Evolutionary conservation across 2,888 invertebrate genomes (phyloP).

Genomic region (Slavum lentiscoides): DNA sequence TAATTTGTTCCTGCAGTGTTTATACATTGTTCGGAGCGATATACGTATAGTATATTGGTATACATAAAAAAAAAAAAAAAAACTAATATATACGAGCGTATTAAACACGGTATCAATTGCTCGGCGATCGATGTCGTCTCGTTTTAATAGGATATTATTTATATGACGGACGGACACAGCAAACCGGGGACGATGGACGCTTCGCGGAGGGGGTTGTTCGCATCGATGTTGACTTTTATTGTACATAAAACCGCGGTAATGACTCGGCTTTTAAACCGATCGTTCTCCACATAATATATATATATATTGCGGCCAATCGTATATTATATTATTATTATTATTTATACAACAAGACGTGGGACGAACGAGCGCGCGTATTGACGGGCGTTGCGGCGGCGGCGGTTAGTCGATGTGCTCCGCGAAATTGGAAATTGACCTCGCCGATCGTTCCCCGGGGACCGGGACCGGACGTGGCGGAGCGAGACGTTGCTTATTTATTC

Average conservation of each 20-base stretch:
- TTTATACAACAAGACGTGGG: not conserved
- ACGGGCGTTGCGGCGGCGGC: not conserved
- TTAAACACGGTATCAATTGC: constrained; percentile 47
- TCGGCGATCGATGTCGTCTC: constrained; percentile 27
- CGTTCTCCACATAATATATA: not conserved
- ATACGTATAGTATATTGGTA: too few species aligned
- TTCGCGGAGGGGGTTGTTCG: not conserved
- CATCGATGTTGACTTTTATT: constrained; percentile 47
- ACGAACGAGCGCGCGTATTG: not conserved
- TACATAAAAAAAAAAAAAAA: too few species aligned
- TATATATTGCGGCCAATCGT: not conserved
- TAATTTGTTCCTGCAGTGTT: too few species aligned
- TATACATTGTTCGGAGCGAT: not conserved
- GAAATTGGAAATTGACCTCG: constrained; percentile 28
- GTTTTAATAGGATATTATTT: too few species aligned
- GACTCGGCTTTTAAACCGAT: constrained; percentile 44
- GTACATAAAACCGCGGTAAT: constrained; percentile 47
- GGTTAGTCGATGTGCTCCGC: not conserved
- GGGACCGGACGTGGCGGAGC: not conserved
- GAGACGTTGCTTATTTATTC: not conserved
- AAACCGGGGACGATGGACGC: too few species aligned
- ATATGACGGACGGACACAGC: too few species aligned
- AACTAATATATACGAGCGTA: not conserved
- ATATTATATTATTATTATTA: too few species aligned
- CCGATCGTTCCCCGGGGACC: not conserved